Base-by-base conservation (phyloP, 30 jellyfish, hydroid and myxozoan genomes). In the Nemopilema nomurai region DNA sequence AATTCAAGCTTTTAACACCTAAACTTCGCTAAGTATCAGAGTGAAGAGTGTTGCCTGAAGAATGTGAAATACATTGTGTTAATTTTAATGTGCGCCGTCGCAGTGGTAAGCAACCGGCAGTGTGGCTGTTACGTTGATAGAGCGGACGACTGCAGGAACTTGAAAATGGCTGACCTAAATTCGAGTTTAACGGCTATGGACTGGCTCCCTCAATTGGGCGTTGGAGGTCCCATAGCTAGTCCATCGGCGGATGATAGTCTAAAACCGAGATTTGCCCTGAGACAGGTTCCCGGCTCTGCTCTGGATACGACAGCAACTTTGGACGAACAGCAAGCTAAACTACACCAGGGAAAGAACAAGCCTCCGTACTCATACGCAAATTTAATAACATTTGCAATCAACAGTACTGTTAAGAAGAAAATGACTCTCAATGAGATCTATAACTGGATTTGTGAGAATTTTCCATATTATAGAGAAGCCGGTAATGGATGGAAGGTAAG, bases 401-500 rank as follows among this genome's bases (percentile, higher is more conserved):
- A 93, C 75, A 81, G 97, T 51, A 53, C 92, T 26, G 87, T 81
- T 51, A 89, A 79, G 79, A 85, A 86, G 71, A 84, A 83, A 70
- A 93, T 89, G 97, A 93, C 98, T 28, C 81, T 93, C 33, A 82
- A 94, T 49, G 98, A 93, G 77, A 93, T 93, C 30, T 93, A 93
- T 65, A 95, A 88, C 64, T 93, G 98, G 98, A 93, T 93, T 6
- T 93, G 97, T 71, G 97, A 93, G 8, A 88, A 86, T 80, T 93
- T 93, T 57, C 98, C 98, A 9, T 93, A 85, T 73, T 93, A 93
- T 76, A 86, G 92, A 50, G 96, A 93, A 65, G 88, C 97, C 24
- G 96, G 98, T 30, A 88, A 89, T 79, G 98, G 98, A 63, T 93
- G 98, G 98, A 93, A 93, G 96, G 98, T 93, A 85, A 57, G 87